phyloP scores from a whole-genome alignment of 1,140 invertebrate species.

The Ruditapes philippinarum region DNA sequence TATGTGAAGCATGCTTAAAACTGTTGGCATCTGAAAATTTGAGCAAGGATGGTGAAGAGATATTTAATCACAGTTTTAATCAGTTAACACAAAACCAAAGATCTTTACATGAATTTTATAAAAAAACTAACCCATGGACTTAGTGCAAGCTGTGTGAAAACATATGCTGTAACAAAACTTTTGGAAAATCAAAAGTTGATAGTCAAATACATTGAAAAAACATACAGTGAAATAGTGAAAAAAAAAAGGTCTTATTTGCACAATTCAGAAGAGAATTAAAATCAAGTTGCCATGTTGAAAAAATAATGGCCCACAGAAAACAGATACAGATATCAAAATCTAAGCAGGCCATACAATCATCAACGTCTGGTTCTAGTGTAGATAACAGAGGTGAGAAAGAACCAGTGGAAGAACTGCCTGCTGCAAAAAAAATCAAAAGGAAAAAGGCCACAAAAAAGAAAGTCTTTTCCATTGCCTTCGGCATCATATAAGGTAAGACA shows the following conservation, averaged over 20 bases:
- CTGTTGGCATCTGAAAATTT: neutral
- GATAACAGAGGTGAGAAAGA: too few relatives aligned
- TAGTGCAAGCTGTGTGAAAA: too few relatives aligned
- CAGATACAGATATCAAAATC: neutral
- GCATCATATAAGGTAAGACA: too few relatives aligned
- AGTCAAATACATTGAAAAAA: neutral
- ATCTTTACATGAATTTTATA: too few relatives aligned
- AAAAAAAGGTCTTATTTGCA: neutral
- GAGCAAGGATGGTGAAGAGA: neutral
- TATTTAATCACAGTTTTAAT: neutral
- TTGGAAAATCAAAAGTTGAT: neutral
- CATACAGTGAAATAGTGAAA: neutral
- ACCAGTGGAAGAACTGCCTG: too few relatives aligned
- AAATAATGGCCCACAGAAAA: conserved; percentile 15
- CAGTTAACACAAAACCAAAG: too few relatives aligned
- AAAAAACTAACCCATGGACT: too few relatives aligned
- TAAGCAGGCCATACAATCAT: too few relatives aligned
- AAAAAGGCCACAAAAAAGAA: too few relatives aligned
- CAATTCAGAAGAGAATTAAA: conserved; percentile 11
- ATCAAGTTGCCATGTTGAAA: neutral
- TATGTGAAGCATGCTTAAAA: neutral
- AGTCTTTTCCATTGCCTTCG: too few relatives aligned
- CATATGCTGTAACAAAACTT: neutral
- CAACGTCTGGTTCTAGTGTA: too few relatives aligned
- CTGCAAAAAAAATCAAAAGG: too few relatives aligned